Percentiles rank a stretch among this genome's conserved stretches.
phyloP scores from a whole-genome alignment of 1,140 invertebrate genomes.

The Drosophila pseudoobscura region DNA sequence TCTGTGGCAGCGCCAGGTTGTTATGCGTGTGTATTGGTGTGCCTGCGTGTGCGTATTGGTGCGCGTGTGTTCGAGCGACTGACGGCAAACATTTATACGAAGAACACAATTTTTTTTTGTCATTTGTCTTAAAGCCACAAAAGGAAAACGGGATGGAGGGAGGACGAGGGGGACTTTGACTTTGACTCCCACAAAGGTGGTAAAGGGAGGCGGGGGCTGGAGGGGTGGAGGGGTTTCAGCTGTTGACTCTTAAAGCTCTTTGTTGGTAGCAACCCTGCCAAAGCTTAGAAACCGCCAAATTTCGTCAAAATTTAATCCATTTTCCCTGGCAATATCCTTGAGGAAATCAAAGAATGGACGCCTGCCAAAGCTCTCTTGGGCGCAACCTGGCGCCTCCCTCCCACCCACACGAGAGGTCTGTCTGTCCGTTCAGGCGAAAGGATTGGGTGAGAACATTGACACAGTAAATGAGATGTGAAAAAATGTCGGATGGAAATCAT shows the following conservation, averaged over 20 bases:
- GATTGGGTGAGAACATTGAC: no score
- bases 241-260: conserved; percentile 16
- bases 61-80: conserved; percentile 17
- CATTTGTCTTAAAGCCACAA: conserved; percentile 54
- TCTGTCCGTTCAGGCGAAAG: no score
- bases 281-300: not conserved
- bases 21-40: conserved; percentile 13
- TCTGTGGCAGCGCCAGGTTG: conserved; percentile 7
- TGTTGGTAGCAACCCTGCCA: not conserved
- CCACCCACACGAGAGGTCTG: no score
- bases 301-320: not conserved
- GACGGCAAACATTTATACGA: conserved; percentile 18
- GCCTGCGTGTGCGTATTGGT: not conserved
- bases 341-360: no score
- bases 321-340: no score
- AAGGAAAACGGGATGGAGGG: not conserved
- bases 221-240: not conserved
- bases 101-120: conserved; percentile 29
- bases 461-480: no score
- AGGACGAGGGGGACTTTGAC: not conserved
- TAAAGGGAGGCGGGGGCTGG: not conserved
- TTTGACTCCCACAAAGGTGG: conserved; percentile 6
- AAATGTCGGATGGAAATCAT: no score
- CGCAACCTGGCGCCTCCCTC: no score
- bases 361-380: no score